Evolutionary conservation across 2,113 vertebrate species (phyloP).

Genomic region (Microcebus tavaratra): DNA sequence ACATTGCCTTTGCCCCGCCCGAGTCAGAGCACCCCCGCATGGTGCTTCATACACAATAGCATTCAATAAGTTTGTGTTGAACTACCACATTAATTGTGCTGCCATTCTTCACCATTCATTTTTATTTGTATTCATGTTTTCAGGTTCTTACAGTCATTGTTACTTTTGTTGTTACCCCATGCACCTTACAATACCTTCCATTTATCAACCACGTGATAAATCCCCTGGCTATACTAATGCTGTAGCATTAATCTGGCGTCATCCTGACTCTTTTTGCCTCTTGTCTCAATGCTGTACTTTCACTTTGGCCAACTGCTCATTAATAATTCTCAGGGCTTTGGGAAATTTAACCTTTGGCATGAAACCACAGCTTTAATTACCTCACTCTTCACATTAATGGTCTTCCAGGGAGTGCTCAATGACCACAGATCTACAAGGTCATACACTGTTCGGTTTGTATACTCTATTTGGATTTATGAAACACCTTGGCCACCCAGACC

Average conservation of each 20-base stretch:
- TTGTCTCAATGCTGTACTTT: neutral
- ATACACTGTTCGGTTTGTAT: neutral
- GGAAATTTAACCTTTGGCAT: constrained; percentile 57
- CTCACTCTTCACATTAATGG: constrained; percentile 63
- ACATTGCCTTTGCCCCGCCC: no score
- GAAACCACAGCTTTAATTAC: constrained; percentile 60
- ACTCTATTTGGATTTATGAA: constrained; percentile 44
- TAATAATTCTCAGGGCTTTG: constrained; percentile 59
- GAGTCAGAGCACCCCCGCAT: no score
- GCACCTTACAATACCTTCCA: neutral
- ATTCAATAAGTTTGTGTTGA: neutral
- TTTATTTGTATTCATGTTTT: neutral
- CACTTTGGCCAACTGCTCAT: neutral
- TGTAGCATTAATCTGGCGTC: neutral
- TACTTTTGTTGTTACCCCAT: neutral
- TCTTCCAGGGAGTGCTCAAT: constrained; percentile 41
- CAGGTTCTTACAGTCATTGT: neutral
- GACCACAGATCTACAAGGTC: constrained; percentile 30
- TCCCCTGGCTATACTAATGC: neutral
- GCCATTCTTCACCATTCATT: neutral
- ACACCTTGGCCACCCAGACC: neutral
- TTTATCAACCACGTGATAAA: neutral
- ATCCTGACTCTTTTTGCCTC: neutral
- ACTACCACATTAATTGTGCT: neutral
- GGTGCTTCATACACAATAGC: neutral